Conservation (phyloP, 2,113 vertebrate species). For the Propithecus coquereli region DNA sequence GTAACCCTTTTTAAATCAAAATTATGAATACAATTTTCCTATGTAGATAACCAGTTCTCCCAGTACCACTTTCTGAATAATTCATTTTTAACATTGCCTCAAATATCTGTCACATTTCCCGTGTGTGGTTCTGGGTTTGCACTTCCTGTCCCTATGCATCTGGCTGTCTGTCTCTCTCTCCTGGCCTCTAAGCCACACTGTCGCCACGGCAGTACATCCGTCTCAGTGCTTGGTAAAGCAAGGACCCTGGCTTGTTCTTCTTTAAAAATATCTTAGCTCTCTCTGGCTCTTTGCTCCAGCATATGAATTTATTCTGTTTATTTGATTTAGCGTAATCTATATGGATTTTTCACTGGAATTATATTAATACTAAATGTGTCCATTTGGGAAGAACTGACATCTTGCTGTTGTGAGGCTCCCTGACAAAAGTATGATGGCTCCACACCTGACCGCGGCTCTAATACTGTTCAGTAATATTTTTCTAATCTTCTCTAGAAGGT, state of each 20-base stretch:
- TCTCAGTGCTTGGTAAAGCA: not conserved
- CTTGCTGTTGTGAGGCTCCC: not conserved
- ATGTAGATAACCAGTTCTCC: not conserved
- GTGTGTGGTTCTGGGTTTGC: not conserved
- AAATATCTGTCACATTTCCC: not conserved
- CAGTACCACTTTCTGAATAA: not conserved
- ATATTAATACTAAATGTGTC: not conserved
- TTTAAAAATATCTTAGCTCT: not conserved
- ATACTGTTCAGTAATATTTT: not conserved
- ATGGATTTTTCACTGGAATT: not conserved
- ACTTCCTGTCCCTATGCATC: not conserved
- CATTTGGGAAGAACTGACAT: not conserved
- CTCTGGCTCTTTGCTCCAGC: not conserved
- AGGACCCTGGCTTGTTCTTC: not conserved
- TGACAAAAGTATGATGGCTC: not conserved
- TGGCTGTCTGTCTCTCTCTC: too few species aligned
- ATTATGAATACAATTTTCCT: not conserved
- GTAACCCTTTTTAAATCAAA: too few species aligned
- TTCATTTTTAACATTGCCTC: not conserved
- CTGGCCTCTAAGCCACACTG: not conserved
- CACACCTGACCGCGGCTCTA: not conserved
- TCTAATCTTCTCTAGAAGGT: not conserved
- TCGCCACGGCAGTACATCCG: too few species aligned
- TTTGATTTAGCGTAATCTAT: not conserved
- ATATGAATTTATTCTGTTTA: not conserved